Base-by-base conservation (phyloP, 1,140 invertebrate species). In the Drosophila orosa region DNA sequence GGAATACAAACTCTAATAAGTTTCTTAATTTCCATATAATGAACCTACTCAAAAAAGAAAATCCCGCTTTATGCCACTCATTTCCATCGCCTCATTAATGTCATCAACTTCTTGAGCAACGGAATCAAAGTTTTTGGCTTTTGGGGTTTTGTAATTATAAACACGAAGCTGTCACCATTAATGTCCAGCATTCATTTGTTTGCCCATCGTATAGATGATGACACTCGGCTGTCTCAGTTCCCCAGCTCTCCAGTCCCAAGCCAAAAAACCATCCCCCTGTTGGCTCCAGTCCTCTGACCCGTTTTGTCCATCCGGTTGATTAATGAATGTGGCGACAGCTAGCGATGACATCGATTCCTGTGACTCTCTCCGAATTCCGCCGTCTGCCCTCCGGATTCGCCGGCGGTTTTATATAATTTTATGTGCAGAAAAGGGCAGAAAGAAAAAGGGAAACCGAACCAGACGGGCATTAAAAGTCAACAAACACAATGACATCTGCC, bases 61-160 rank as follows among this genome's bases (percentile, higher is more conserved):
- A 22, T 15, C 27, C 47, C 3, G 29, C 40, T 22, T 22, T 17
- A 17, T 10, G 37, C 25, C n/a, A n/a, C n/a, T n/a, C n/a, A n/a
- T n/a, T n/a, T n/a, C n/a, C 25, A 40, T 6, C 27, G 45, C 59
- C 69, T 74, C 71, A 74, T 74, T 74, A 74, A 74, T 73, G 71
- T 74, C 71, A 74, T 45, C 71, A 62, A 62, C 47, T 61, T 74
- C 57, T 61, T 55, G 47, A 10, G 29, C 58, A 19, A 15, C 7
- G 37, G 55, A 76, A 76, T 76, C 73, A 76, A 76, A 76, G 73
- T 76, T 72, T 75, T 52, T 52, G 72, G 73, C 54, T 75, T 75
- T 75, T 59, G 45, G 72, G 73, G 73, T 59, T 76, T 75, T 76
- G 73, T 76, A 76, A 76, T 76, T 76, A 76, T 76, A 76, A 76